Evolutionary conservation across 2,888 invertebrate species (phyloP).

Genomic region (Dolichopus griseipennis): DNA sequence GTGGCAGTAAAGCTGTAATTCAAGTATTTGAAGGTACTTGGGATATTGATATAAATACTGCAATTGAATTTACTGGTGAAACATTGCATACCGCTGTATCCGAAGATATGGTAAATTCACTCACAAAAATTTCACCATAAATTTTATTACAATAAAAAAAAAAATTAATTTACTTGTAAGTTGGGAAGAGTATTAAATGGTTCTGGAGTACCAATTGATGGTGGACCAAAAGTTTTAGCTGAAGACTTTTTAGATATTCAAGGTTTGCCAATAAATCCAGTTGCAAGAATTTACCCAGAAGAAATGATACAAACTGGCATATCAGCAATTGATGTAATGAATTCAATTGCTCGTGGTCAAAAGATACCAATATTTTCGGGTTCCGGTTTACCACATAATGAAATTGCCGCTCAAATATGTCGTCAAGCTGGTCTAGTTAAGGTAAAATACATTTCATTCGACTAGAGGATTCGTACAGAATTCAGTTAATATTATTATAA

Average conservation of each 20-base stretch:
- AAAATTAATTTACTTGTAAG: not conserved
- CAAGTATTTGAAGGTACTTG: conserved; percentile 96
- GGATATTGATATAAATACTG: conserved; percentile 95
- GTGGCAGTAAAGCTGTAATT: conserved; percentile 92
- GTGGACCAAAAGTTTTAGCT: conserved; percentile 91
- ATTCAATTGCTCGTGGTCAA: conserved; percentile 95
- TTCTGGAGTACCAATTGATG: conserved; percentile 95
- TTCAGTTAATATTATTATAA: no score
- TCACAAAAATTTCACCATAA: conserved; percentile 42
- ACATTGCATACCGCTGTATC: conserved; percentile 93
- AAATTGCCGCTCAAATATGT: conserved; percentile 97
- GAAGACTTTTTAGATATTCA: conserved; percentile 92
- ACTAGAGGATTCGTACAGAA: no score
- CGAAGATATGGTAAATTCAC: conserved; percentile 75
- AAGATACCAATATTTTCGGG: conserved; percentile 99
- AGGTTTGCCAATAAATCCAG: conserved; percentile 95
- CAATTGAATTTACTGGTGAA: conserved; percentile 97
- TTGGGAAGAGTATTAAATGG: conserved; percentile 87
- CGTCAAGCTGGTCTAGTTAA: conserved; percentile 94
- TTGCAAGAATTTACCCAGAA: conserved; percentile 97
- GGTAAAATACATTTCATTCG: conserved; percentile 29
- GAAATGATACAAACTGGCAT: conserved; percentile 97
- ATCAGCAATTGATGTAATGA: conserved; percentile 97
- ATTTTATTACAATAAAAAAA: no score
- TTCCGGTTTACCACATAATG: conserved; percentile 94